Evolutionary conservation across 1,140 invertebrate species (phyloP).

Genomic region (Spodoptera frugiperda): DNA sequence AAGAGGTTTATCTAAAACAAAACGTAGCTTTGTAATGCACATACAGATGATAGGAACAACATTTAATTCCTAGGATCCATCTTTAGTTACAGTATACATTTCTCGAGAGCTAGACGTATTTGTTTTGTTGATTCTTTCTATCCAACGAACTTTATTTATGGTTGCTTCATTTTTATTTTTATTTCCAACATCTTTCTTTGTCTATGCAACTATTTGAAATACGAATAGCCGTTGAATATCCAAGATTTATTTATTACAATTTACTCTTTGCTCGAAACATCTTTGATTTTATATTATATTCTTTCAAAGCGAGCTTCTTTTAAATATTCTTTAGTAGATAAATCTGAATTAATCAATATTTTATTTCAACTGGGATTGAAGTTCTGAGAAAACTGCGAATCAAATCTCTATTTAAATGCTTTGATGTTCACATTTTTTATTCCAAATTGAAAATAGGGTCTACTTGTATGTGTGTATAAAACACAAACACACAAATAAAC

Average conservation of each 20-base stretch:
- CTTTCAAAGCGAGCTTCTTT: too few relatives aligned
- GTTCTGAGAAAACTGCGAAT: too few relatives aligned
- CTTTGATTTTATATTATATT: too few relatives aligned
- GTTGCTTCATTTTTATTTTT: constrained; percentile 35
- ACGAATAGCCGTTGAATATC: background rate
- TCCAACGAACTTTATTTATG: constrained; percentile 20
- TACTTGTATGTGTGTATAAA: background rate
- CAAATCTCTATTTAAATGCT: too few relatives aligned
- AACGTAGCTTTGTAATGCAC: constrained; percentile 17
- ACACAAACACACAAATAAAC: background rate
- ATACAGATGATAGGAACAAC: constrained; percentile 26
- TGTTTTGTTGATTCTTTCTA: constrained; percentile 27
- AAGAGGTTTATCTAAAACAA: constrained; percentile 1
- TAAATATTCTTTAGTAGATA: too few relatives aligned
- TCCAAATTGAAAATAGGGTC: too few relatives aligned
- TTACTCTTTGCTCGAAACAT: too few relatives aligned
- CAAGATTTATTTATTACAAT: background rate
- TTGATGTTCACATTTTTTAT: too few relatives aligned
- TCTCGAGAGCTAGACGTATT: constrained; percentile 23
- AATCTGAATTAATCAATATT: too few relatives aligned
- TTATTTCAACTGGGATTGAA: too few relatives aligned
- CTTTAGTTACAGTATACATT: constrained; percentile 36
- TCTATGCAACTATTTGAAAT: constrained; percentile 15
- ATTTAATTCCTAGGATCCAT: constrained; percentile 19
- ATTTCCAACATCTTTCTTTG: constrained; percentile 35